phyloP scores from a whole-genome alignment of 2,113 vertebrate species.

The Beaufortia kweichowensis region DNA sequence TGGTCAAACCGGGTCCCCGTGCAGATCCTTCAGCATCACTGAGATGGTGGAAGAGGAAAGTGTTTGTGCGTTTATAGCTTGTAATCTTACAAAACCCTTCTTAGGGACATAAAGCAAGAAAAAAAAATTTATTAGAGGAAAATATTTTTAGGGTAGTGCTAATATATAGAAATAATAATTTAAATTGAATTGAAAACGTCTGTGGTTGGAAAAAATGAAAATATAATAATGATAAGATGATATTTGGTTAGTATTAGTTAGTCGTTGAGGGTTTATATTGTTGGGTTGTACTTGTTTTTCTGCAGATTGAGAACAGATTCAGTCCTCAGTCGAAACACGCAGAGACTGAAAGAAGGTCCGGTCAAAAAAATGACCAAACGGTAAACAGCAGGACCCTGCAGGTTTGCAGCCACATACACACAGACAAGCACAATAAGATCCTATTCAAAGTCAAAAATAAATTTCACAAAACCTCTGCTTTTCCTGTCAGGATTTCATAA shows the following conservation, averaged over 20 bases:
- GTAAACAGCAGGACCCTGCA: constrained; percentile 44
- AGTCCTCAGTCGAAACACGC: constrained; percentile 49
- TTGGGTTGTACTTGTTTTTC: neutral
- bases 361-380: constrained; percentile 47
- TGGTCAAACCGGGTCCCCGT: constrained; percentile 20
- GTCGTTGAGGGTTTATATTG: constrained; percentile 14
- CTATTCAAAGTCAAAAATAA: neutral
- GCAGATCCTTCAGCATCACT: constrained; percentile 69
- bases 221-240: too few species aligned
- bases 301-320: constrained; percentile 45
- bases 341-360: constrained; percentile 64
- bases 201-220: too few species aligned
- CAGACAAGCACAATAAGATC: neutral
- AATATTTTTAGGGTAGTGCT: too few species aligned
- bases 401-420: constrained; percentile 64
- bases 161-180: too few species aligned
- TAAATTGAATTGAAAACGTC: too few species aligned
- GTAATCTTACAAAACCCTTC: too few species aligned
- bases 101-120: too few species aligned
- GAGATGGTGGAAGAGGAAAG: constrained; percentile 75
- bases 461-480: constrained; percentile 24
- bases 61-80: constrained; percentile 44
- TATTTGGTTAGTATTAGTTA: too few species aligned
- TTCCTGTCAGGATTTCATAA: constrained; percentile 44
- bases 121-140: too few species aligned